Evolutionary conservation across 2,888 invertebrate species (phyloP), one percentile per base, ranked within the genome.

Genomic region (Opisthograptis luteolata): DNA sequence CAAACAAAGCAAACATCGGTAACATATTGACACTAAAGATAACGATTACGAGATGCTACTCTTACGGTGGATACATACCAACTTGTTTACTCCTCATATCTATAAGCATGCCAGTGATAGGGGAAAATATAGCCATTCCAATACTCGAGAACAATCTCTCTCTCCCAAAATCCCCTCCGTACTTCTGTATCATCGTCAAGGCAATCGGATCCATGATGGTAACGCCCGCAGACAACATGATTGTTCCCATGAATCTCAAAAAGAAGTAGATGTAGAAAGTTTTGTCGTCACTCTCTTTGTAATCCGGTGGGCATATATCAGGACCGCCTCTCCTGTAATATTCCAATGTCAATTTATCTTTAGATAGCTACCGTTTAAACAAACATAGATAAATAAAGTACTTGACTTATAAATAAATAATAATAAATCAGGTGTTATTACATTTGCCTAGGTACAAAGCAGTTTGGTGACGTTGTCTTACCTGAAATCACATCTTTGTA

Each of bases 131-230:
- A 17, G 96, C 96, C 95, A 95, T 95, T 58, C 96, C 96, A 51
- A 96, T 92, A 66, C 95, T 95, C 5, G 95, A 95, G 81, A 96
- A 95, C 24, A 96, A 83, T 65, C 96, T 92, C 75, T 96, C 96
- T 67, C 95, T 92, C 0, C 96, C 96, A 76, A 96, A 96, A 76
- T 96, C 95, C 0, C 96, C 95, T 0, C 95, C 95, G 69, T 95
- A 95, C 72, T 95, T 94, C 77, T 96, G 96, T 60, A 97, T 95
- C 93, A 96, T 94, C 7, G 95, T 95, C 55, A 97, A 85, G 0
- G 96, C 96, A 56, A 97, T 96, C 0, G 97, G 96, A 82, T 97
- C 97, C 93, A 97, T 94, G 44, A 97, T 95, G 7, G 96, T 96
- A 0, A 96, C 95, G n/a, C 96, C 95, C 17, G 96, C 96, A 3